Base-by-base conservation (phyloP, 2,113 vertebrate species). In the Agelaius tricolor region DNA sequence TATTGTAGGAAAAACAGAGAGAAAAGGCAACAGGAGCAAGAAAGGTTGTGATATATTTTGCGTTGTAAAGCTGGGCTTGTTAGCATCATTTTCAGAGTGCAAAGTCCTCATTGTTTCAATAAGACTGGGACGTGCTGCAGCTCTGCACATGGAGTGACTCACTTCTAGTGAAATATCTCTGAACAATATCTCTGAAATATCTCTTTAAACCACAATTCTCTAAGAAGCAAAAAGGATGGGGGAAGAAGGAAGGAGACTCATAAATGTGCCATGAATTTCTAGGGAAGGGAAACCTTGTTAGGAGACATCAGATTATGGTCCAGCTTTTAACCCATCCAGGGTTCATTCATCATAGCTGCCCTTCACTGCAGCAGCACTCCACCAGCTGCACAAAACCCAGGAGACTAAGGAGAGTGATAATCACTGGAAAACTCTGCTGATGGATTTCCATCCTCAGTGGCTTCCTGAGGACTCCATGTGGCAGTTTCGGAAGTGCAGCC, bases 401-500 rank as follows among this genome's bases (percentile, higher is more conserved):
- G 47, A 78, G 30, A 63, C 22, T 55, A 33, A 81, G 33, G 67
- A 83, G 52, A 67, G 22, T n/a, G 24, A 37, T 65, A 67, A 67
- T 78, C 72, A 55, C 44, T 77, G 68, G 31, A 57, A 94, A 77
- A 35, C 24, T 51, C 59, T 82, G 57, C 58, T 72, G 71, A 17
- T 58, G 71, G 23, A 11, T 59, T 59, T 59, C 58, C 23, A 26
- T 23, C 52, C 61, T 71, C 55, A 37, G 0, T 74, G 43, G 16
- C 62, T 94, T 85, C 55, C 33, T 66, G 78, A 94, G 72, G 82
- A 88, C 67, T 90, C 51, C 72, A 11, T 7, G 39, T 47, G 59
- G 55, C 75, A 57, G 27, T 94, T 93, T 67, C 59, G 84, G 85
- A 90, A 80, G 75, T 28, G 55, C 35, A 67, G 43, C 78, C 67